These are phyloP conservation scores for Sogatella furcifera DNA, from an alignment of 1,140 invertebrate genomes.

Conservation along the genomic window DNA sequence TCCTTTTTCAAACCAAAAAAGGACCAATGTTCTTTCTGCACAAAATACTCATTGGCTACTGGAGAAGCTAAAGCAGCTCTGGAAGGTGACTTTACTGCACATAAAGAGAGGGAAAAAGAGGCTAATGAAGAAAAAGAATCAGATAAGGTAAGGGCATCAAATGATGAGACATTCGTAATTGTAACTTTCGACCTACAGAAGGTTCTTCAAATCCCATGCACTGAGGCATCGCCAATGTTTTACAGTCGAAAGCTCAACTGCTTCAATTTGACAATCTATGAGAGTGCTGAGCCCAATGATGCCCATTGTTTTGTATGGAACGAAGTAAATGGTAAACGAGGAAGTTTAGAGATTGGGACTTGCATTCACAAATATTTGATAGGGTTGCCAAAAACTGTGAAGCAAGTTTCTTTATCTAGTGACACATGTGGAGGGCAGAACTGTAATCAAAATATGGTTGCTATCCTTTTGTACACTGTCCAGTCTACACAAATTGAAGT, in stretches of 20 bases:
- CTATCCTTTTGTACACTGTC: background rate
- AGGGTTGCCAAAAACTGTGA: constrained; percentile 12
- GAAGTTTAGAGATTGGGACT: constrained; percentile 20
- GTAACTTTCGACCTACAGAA: constrained; percentile 12
- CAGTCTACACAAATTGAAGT: background rate
- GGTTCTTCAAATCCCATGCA: constrained; percentile 5
- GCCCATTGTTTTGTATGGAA: constrained; percentile 17
- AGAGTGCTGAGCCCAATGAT: constrained; percentile 14
- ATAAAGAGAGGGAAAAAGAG: constrained; percentile 2
- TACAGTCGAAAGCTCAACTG: constrained; percentile 18
- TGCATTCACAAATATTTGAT: constrained; percentile 13
- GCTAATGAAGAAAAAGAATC: background rate
- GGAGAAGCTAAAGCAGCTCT: too few relatives aligned
- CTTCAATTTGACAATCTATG: constrained; percentile 22
- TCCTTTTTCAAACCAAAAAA: too few relatives aligned
- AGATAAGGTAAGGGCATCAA: background rate
- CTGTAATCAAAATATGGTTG: constrained; percentile 16
- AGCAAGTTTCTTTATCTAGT: constrained; percentile 18
- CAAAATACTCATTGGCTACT: too few relatives aligned
- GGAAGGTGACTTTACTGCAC: background rate
- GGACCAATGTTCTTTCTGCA: too few relatives aligned
- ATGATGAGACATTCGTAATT: background rate
- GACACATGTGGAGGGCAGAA: constrained; percentile 23
- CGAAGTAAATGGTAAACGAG: constrained; percentile 20
- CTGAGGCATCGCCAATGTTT: constrained; percentile 15